Conservation (phyloP, 2,888 invertebrate genomes). For the Drosophila demipolita region DNA sequence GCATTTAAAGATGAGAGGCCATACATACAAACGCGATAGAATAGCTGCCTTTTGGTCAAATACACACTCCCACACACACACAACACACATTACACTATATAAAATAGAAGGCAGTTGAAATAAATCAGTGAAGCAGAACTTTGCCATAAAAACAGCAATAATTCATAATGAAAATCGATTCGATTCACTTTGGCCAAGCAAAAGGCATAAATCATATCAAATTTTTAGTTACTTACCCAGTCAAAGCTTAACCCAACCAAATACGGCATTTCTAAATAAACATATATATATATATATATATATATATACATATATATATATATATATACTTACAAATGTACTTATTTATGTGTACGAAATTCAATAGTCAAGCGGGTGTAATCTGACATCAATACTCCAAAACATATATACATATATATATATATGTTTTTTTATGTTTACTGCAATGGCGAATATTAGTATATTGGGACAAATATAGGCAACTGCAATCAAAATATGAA, state of each 20-base stretch:
- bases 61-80: constrained; percentile 3
- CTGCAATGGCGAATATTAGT: constrained; percentile 1
- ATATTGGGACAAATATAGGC: neutral
- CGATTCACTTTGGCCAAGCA: constrained; percentile 66
- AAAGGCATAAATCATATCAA: constrained; percentile 63
- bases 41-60: constrained; percentile 46
- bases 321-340: neutral
- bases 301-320: no score
- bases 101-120: constrained; percentile 38
- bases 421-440: constrained; percentile 3
- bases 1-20: constrained; percentile 65
- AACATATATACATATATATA: constrained; percentile 21
- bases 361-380: constrained; percentile 22
- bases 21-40: constrained; percentile 44
- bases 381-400: constrained; percentile 27
- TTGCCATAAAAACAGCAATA: constrained; percentile 72
- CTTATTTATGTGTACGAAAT: constrained; percentile 7
- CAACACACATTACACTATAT: constrained; percentile 13
- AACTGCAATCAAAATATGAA: constrained; percentile 2
- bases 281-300: neutral
- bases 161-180: constrained; percentile 74
- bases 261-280: constrained; percentile 35
- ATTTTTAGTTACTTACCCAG: constrained; percentile 53
- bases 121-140: constrained; percentile 71
- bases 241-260: constrained; percentile 40